Evolutionary conservation across 1,140 invertebrate species (phyloP).

Genomic region (Achroia grisella): DNA sequence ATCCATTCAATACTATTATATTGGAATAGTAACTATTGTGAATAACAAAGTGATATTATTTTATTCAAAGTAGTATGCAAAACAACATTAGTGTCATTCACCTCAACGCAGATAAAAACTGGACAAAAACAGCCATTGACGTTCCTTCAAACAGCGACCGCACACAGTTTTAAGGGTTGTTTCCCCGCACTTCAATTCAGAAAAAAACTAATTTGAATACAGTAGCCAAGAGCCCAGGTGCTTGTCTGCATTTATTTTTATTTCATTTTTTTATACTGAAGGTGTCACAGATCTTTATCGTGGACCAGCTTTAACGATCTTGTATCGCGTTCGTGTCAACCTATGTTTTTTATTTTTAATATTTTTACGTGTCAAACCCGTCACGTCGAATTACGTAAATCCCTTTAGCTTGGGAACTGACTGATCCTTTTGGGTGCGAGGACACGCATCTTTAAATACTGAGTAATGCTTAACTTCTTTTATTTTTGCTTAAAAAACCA

Average conservation of each 20-base stretch:
- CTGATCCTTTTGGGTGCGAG: conserved; percentile 43
- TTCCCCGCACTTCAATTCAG: conserved; percentile 42
- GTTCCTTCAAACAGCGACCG: conserved; percentile 43
- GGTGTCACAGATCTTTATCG: conserved; percentile 69
- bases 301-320: conserved; percentile 64
- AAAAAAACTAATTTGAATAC: conserved; percentile 66
- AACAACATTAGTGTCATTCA: conserved; percentile 43
- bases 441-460: conserved; percentile 14
- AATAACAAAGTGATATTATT: too few species aligned
- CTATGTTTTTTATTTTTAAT: conserved; percentile 43
- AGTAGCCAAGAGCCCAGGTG: conserved; percentile 64
- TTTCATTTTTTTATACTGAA: conserved; percentile 39
- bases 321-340: conserved; percentile 56
- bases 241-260: conserved; percentile 35
- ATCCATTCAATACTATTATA: too few species aligned
- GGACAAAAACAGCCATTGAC: conserved; percentile 31
- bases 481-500: conserved; percentile 3
- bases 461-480: conserved; percentile 4
- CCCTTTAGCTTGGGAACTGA: conserved; percentile 54
- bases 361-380: conserved; percentile 50
- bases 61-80: too few species aligned
- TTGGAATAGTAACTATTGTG: too few species aligned
- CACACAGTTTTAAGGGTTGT: conserved; percentile 48
- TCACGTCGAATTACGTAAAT: conserved; percentile 69
- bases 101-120: conserved; percentile 20